A percentile compares a stretch with the other conserved stretches of the same genome.
Conservation (phyloP, 2,797 vertebrate genomes). For the Cryptoblepharus egeriae region DNA sequence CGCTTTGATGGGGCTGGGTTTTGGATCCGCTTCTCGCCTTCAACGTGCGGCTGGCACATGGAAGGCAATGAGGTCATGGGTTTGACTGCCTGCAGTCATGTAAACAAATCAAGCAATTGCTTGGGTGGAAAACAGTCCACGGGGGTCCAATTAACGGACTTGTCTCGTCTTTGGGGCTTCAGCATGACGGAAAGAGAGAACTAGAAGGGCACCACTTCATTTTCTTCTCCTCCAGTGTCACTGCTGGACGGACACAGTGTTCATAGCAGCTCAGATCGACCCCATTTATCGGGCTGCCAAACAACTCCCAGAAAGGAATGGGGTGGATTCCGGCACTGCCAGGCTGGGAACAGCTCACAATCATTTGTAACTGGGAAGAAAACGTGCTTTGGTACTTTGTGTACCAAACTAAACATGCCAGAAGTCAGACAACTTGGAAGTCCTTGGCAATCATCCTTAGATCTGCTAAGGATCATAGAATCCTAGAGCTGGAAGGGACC, state of each 20-base stretch:
- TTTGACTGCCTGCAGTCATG: slow-evolving; percentile 43
- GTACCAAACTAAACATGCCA: not conserved
- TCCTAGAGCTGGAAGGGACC: too few relatives aligned
- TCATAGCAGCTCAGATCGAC: slow-evolving; percentile 2
- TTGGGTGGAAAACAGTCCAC: slow-evolving; percentile 38
- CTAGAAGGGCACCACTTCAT: slow-evolving; percentile 28
- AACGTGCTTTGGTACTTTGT: not conserved
- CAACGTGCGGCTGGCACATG: slow-evolving; percentile 27
- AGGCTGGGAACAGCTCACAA: not conserved
- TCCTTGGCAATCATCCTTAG: not conserved
- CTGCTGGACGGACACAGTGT: not conserved
- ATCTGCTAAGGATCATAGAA: too few relatives aligned
- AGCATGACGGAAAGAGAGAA: slow-evolving; percentile 20
- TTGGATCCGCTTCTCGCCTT: slow-evolving; percentile 48
- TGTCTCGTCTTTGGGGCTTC: slow-evolving; percentile 19
- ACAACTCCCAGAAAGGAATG: slow-evolving; percentile 12
- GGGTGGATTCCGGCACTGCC: slow-evolving; percentile 14
- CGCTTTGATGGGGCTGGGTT: slow-evolving; percentile 49
- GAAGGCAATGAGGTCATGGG: slow-evolving; percentile 41
- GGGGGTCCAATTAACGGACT: slow-evolving; percentile 1
- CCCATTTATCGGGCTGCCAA: slow-evolving; percentile 8
- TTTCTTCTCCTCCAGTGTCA: slow-evolving; percentile 31
- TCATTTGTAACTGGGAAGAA: too few relatives aligned
- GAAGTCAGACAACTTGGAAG: not conserved
- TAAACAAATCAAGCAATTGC: slow-evolving; percentile 48